Percentiles rank a stretch among this genome's conserved stretches.
phyloP scores from a whole-genome alignment of 1,140 invertebrate genomes.

The Hesperophylax magnus region DNA sequence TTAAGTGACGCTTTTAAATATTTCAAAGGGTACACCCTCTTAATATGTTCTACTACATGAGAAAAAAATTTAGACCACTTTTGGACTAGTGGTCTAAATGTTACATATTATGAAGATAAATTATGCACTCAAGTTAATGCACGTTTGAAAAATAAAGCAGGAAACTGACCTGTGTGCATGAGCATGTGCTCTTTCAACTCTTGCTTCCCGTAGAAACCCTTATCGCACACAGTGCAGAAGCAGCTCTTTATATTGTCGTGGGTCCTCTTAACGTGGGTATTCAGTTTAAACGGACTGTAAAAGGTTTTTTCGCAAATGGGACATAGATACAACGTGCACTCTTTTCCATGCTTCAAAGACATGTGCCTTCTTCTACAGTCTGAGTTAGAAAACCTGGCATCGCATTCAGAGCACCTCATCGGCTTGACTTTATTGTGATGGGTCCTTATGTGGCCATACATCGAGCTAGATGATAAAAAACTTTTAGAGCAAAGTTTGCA shows the following conservation, averaged over 20 bases:
- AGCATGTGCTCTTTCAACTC: not conserved
- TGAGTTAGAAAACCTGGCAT: not conserved
- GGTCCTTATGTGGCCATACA: not conserved
- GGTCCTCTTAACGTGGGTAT: not conserved
- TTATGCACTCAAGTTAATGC: too few relatives aligned
- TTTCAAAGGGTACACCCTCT: too few relatives aligned
- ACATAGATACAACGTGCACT: not conserved
- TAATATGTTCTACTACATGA: too few relatives aligned
- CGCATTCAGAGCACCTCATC: not conserved
- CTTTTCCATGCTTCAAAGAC: not conserved
- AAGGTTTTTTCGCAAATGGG: not conserved
- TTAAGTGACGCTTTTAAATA: too few relatives aligned
- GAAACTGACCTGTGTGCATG: slow-evolving; percentile 7
- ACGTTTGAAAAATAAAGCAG: too few relatives aligned
- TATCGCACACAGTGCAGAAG: not conserved
- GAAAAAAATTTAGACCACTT: too few relatives aligned
- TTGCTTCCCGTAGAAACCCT: not conserved
- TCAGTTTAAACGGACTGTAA: not conserved
- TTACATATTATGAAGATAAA: too few relatives aligned
- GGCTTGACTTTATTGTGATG: not conserved
- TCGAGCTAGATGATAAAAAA: not conserved
- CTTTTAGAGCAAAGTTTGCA: not conserved
- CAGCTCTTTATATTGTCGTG: slow-evolving; percentile 4
- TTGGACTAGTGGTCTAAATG: too few relatives aligned
- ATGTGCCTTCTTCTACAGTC: not conserved